Evolutionary conservation across 2,888 invertebrate species (phyloP).

Genomic region (Dioctria linearis): DNA sequence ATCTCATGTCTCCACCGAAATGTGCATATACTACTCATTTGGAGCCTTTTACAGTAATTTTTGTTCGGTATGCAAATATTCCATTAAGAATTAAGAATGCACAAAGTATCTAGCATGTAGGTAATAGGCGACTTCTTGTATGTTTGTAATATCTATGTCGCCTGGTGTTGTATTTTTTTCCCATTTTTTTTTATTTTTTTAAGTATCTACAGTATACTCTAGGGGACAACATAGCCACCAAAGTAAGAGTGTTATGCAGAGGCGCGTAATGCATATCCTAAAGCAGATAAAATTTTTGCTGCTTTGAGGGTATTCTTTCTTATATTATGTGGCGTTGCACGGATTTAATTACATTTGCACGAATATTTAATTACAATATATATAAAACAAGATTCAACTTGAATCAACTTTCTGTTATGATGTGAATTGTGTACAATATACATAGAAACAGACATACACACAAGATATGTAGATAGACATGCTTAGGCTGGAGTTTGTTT

Average conservation of each 20-base stretch:
- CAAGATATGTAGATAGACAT: too few relatives aligned
- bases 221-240: not conserved
- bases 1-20: slow-evolving; percentile 34
- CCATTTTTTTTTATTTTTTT: not conserved
- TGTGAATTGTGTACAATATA: not conserved
- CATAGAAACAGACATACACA: not conserved
- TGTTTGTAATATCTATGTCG: slow-evolving; percentile 8
- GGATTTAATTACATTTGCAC: slow-evolving; percentile 56
- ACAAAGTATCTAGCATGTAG: slow-evolving; percentile 4
- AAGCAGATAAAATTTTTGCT: slow-evolving; percentile 40
- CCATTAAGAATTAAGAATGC: slow-evolving; percentile 37
- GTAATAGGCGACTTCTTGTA: not conserved
- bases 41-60: slow-evolving; percentile 52
- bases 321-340: slow-evolving; percentile 27
- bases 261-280: slow-evolving; percentile 50
- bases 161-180: not conserved
- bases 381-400: slow-evolving; percentile 42
- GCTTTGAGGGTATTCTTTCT: slow-evolving; percentile 43
- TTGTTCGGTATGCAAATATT: slow-evolving; percentile 49
- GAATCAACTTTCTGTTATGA: slow-evolving; percentile 46
- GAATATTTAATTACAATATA: slow-evolving; percentile 55
- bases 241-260: slow-evolving; percentile 40
- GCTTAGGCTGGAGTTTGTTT: not conserved
- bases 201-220: not conserved
- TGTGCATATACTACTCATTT: slow-evolving; percentile 6